These are phyloP conservation scores for Perccottus glenii DNA, from an alignment of 2,113 vertebrate genomes.

Conservation along the genomic window DNA sequence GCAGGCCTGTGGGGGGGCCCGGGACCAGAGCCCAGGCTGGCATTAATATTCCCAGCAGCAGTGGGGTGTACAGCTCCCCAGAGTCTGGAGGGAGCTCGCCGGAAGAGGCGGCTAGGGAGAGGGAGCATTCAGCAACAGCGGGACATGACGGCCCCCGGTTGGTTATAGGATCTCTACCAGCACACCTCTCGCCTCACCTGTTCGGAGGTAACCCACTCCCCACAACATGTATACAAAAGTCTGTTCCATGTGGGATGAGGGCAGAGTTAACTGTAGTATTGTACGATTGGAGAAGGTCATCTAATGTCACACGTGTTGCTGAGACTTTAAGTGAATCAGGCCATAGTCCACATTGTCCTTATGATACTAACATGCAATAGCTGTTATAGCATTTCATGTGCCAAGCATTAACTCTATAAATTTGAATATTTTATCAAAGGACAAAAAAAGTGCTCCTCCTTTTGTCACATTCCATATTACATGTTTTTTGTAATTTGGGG, in stretches of 20 bases:
- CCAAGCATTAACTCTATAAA: no score
- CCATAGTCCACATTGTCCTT: background rate
- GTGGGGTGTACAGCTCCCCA: conserved; percentile 85
- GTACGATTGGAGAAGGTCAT: background rate
- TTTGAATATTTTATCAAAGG: no score
- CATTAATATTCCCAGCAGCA: conserved; percentile 86
- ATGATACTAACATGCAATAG: no score
- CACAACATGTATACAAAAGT: background rate
- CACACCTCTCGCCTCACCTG: conserved; percentile 93
- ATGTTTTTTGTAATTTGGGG: no score
- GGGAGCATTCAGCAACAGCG: conserved; percentile 63
- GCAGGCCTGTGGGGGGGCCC: conserved; percentile 50
- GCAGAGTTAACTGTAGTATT: background rate
- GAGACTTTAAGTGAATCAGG: background rate
- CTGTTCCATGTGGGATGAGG: background rate
- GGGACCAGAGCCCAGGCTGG: conserved; percentile 72
- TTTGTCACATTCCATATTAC: no score
- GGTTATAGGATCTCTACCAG: conserved; percentile 89
- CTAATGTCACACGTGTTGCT: background rate
- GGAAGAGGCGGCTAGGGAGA: conserved; percentile 76
- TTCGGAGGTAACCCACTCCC: conserved; percentile 87
- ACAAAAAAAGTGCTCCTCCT: no score
- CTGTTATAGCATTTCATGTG: no score
- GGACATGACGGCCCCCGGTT: conserved; percentile 82
- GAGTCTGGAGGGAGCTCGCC: conserved; percentile 91